Base-by-base conservation (phyloP, 2,888 invertebrate species). In the Andrena bicolor region DNA sequence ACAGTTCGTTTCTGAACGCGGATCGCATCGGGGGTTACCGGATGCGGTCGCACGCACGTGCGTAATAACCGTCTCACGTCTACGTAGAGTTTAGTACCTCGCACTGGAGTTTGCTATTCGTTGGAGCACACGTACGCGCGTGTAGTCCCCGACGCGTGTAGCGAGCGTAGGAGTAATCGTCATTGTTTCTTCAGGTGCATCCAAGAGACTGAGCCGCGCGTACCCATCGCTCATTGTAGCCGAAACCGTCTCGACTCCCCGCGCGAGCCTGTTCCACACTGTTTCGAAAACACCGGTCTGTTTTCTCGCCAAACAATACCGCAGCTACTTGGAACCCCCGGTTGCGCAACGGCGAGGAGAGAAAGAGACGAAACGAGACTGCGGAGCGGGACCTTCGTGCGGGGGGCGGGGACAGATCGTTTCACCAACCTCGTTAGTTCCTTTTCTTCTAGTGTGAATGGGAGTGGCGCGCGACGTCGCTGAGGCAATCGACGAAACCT, bases 141-240 rank as follows among this genome's bases (percentile, higher is more conserved):
- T 64, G 71, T 51, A 66, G 56, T 68, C 35, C 53, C 7, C 48
- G 28, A 58, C 63, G 61, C n/a, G 71, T 7, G 66, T 51, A 69
- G 32, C 48, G 68, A 60, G 70, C 64, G 72, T 82, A 86, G 83
- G 16, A 64, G 71, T 68, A 72, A 74, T 81, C 81, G 80, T 85
- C 70, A 61, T 87, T 86, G 83, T 89, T 88, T 90, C 82, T 82
- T 88, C 84, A 86, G 87, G 89, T 88, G 89, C 89, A 87, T 84
- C 69, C 63, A 77, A 87, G 86, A 89, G 88, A 89, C 88, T 89
- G 88, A 89, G 83, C 87, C 80, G 35, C 63, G 77, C 70, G 49
- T 58, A 80, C 71, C 64, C 66, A 49, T 81, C 73, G 72, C 60
- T 70, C 75, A 48, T 61, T 41, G 56, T 78, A 75, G 60, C 28